phyloP scores from a whole-genome alignment of 23 tunicate genomes.

The Trididemnum clinides region DNA sequence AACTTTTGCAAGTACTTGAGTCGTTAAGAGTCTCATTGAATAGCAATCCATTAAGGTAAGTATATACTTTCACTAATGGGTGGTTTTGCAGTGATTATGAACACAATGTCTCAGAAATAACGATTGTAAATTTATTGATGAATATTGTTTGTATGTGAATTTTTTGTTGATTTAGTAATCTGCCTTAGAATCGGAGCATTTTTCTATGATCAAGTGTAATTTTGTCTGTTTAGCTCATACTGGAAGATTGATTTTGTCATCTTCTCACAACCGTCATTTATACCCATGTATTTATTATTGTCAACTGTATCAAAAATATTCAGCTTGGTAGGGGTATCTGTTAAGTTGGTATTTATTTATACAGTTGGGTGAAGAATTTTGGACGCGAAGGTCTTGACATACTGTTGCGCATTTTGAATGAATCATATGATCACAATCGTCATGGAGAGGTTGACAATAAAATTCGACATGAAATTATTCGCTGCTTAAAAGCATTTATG shows the following conservation, averaged over 20 bases:
- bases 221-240: not conserved
- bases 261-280: too few relatives aligned
- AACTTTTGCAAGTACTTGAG: conserved; percentile 55
- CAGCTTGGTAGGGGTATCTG: too few relatives aligned
- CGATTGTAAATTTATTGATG: too few relatives aligned
- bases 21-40: conserved; percentile 74
- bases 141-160: too few relatives aligned
- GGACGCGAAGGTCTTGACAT: conserved; percentile 83
- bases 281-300: too few relatives aligned
- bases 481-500: conserved; percentile 91
- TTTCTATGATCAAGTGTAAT: not conserved
- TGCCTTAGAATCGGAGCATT: too few relatives aligned
- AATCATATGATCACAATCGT: conserved; percentile 57
- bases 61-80: too few relatives aligned
- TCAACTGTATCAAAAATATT: too few relatives aligned
- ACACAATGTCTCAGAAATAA: too few relatives aligned
- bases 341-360: not conserved
- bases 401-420: conserved; percentile 68
- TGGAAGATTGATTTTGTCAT: not conserved
- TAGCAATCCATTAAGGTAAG: conserved; percentile 90
- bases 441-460: conserved; percentile 47
- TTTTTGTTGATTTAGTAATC: too few relatives aligned
- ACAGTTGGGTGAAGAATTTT: conserved; percentile 81
- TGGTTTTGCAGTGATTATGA: too few relatives aligned
- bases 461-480: conserved; percentile 86